These are phyloP conservation scores for Brachyhypopomus occidentalis DNA, from an alignment of 2,113 vertebrate genomes.

Conservation along the genomic window DNA sequence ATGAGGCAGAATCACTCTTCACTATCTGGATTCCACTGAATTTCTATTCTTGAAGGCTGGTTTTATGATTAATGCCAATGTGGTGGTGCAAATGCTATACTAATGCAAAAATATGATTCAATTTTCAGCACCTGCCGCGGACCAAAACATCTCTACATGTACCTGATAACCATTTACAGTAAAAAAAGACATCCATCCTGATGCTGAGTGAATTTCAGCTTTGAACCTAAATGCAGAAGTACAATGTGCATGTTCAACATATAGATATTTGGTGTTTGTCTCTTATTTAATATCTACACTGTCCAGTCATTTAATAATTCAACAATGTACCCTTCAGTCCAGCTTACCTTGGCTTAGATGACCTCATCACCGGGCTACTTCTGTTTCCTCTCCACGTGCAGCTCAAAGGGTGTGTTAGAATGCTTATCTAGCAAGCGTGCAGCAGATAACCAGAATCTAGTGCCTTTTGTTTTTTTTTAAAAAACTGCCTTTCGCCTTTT, in stretches of 20 bases:
- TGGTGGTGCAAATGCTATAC: constrained; percentile 27
- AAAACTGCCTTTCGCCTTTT: too few relatives aligned
- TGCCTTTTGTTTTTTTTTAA: too few relatives aligned
- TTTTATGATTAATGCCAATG: constrained; percentile 43
- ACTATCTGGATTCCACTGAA: constrained; percentile 44
- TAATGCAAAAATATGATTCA: constrained; percentile 2
- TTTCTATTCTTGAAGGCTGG: constrained; percentile 34
- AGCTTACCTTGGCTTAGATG: too few relatives aligned
- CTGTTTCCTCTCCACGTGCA: neutral
- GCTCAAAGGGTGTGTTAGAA: neutral
- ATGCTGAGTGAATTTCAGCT: neutral
- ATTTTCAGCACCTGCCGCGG: neutral
- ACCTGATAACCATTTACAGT: neutral
- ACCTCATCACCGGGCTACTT: neutral
- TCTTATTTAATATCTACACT: neutral
- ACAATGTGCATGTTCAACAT: neutral
- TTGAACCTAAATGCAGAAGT: neutral
- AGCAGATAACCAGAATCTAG: too few relatives aligned
- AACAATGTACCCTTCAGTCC: neutral
- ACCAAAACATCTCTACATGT: too few relatives aligned
- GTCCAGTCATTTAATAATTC: neutral
- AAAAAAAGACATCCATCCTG: neutral
- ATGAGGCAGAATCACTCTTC: constrained; percentile 32
- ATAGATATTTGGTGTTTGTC: too few relatives aligned
- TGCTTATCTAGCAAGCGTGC: neutral